Percentiles rank a stretch among this genome's conserved stretches.
phyloP scores from a whole-genome alignment of 2,113 vertebrate species.

The Rhipidura dahli region DNA sequence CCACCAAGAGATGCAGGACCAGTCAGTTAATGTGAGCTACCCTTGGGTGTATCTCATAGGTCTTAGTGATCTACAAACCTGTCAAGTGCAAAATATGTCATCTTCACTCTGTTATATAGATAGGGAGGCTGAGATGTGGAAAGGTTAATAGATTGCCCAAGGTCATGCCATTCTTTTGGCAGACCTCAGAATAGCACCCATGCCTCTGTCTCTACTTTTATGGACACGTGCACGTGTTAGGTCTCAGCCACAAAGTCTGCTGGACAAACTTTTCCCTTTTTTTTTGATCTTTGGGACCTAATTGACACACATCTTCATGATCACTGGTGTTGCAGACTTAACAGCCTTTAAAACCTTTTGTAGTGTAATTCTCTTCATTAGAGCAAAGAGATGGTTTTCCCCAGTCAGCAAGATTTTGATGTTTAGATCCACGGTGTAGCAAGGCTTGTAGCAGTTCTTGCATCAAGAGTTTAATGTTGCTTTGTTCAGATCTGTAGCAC shows the following conservation, averaged over 20 bases:
- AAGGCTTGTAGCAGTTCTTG: background rate
- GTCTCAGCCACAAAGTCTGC: background rate
- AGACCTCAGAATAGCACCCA: background rate
- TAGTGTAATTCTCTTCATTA: background rate
- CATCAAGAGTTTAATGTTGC: background rate
- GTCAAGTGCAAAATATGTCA: constrained; percentile 23
- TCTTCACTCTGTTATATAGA: constrained; percentile 5
- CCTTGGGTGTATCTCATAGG: background rate
- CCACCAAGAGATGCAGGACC: background rate
- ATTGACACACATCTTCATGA: background rate
- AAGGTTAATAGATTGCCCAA: constrained; percentile 25
- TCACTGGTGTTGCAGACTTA: background rate
- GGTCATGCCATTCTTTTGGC: constrained; percentile 12
- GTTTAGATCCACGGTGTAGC: background rate
- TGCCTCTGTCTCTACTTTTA: background rate
- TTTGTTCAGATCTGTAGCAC: background rate
- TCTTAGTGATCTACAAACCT: constrained; percentile 41
- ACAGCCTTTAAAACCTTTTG: background rate
- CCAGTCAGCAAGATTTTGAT: background rate
- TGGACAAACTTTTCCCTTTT: background rate
- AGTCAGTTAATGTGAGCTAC: background rate
- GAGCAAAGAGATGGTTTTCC: background rate
- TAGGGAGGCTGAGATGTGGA: background rate
- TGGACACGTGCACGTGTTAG: background rate
- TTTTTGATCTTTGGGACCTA: background rate